Evolutionary conservation across 2,113 vertebrate species (phyloP).

Genomic region (Telmatochromis brichardi): DNA sequence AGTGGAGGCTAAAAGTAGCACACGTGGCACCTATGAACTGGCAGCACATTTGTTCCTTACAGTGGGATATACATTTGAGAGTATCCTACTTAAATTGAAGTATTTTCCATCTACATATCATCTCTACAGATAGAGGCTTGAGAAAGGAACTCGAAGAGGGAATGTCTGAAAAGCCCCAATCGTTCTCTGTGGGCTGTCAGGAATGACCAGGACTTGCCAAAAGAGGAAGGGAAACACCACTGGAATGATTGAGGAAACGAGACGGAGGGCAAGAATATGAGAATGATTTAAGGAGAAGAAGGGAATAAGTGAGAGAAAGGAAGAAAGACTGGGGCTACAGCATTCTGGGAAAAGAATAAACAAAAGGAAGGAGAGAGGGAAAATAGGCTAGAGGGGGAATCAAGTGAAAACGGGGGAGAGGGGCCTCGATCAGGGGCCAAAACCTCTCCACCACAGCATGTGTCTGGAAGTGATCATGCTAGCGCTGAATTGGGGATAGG

Average conservation of each 20-base stretch:
- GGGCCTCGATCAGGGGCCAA: constrained; percentile 15
- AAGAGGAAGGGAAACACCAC: constrained; percentile 23
- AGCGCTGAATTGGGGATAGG: not conserved
- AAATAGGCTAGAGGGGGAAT: not conserved
- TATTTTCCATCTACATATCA: not conserved
- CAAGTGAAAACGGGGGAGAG: not conserved
- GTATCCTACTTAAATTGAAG: not conserved
- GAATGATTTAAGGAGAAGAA: not conserved
- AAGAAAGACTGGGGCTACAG: not conserved
- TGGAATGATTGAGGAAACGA: not conserved
- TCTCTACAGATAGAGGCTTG: not conserved
- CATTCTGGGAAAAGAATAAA: not conserved
- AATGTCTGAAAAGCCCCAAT: constrained; percentile 52
- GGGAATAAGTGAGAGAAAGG: not conserved
- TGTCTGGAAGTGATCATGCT: constrained; percentile 59
- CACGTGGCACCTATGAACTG: not conserved
- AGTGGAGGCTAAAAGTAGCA: not conserved
- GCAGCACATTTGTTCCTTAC: not conserved
- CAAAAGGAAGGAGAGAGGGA: not conserved
- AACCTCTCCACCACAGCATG: constrained; percentile 2
- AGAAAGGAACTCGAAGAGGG: not conserved
- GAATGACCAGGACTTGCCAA: constrained; percentile 58
- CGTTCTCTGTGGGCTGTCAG: constrained; percentile 39
- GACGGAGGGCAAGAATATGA: not conserved
- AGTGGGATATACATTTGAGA: not conserved